Base-by-base conservation (phyloP, 2,113 vertebrate genomes). In the Eclectus roratus region DNA sequence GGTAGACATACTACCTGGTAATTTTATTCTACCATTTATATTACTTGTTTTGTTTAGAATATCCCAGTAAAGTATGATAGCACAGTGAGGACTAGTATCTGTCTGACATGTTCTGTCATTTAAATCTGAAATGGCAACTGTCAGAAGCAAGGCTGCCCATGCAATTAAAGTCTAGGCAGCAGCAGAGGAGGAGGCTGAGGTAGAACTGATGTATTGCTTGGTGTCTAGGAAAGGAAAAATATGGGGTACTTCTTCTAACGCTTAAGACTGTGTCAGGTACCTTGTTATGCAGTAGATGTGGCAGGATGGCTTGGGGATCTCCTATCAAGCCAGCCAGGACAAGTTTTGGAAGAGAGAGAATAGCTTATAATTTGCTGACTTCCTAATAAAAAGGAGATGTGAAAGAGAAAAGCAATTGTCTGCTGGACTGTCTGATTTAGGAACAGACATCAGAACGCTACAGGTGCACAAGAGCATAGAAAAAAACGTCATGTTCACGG, bases 211-310 rank as follows among this genome's bases (percentile, higher is more conserved):
- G 68, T 43, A 47, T 41, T 4, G 1, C 50, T 5, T 31, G 63
- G 13, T 66, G 46, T 24, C 46, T 6, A n/a, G 61, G 63, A 61
- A 60, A 39, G 33, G 39, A 31, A 58, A 17, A 37, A 29, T 31
- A 41, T 10, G 19, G 35, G 44, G 9, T 1, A 2, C 11, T 8
- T 0, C 27, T 50, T 0, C 31, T 73, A 41, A 41, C 0, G 46
- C 29, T 17, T 4, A 49, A 39, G 56, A 11, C 12, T 17, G 2
- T 56, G 47, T 33, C 69, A 68, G 43, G 20, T 71, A 35, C 52
- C 56, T 91, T 43, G 41, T 23, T 88, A 31, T 44, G 78, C 53
- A 72, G 69, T 9, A 56, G 41, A 37, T 79, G 78, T 52, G 55
- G 16, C 52, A 68, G 69, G 19, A 33, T 29, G 43, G 37, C 77